Evolutionary conservation across 2,888 invertebrate genomes (phyloP).

Genomic region (Strigamia transsilvanica): DNA sequence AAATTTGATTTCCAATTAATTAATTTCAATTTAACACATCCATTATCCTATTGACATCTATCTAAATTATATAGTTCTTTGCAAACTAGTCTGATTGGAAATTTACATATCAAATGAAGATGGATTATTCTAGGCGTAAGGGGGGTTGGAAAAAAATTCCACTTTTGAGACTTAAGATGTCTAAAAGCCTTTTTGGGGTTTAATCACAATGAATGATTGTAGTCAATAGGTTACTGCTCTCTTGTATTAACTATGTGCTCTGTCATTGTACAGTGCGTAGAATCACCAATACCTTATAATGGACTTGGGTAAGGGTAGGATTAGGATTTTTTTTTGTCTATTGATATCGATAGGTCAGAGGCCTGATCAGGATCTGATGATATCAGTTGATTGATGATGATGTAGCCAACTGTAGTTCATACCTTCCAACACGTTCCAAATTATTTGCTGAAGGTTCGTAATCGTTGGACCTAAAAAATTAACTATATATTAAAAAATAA

Average conservation of each 20-base stretch:
- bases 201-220: slow-evolving; percentile 49
- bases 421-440: slow-evolving; percentile 24
- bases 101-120: slow-evolving; percentile 48
- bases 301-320: slow-evolving; percentile 41
- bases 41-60: slow-evolving; percentile 26
- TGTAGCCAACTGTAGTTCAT: not conserved
- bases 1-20: slow-evolving; percentile 1
- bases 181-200: slow-evolving; percentile 47
- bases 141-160: not conserved
- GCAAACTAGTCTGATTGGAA: not conserved
- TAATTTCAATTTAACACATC: slow-evolving; percentile 23
- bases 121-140: slow-evolving; percentile 22
- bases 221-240: slow-evolving; percentile 32
- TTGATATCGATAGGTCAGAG: slow-evolving; percentile 40
- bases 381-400: slow-evolving; percentile 49
- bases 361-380: slow-evolving; percentile 48
- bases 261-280: slow-evolving; percentile 37
- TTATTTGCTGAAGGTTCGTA: slow-evolving; percentile 19
- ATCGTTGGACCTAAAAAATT: not conserved
- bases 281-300: slow-evolving; percentile 40
- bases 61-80: slow-evolving; percentile 19
- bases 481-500: not conserved
- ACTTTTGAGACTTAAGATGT: slow-evolving; percentile 26
- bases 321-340: slow-evolving; percentile 33
- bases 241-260: slow-evolving; percentile 39